Evolutionary conservation across 1,140 invertebrate genomes (phyloP), one percentile per base, ranked within the genome.

Genomic region (Eueides isabella): DNA sequence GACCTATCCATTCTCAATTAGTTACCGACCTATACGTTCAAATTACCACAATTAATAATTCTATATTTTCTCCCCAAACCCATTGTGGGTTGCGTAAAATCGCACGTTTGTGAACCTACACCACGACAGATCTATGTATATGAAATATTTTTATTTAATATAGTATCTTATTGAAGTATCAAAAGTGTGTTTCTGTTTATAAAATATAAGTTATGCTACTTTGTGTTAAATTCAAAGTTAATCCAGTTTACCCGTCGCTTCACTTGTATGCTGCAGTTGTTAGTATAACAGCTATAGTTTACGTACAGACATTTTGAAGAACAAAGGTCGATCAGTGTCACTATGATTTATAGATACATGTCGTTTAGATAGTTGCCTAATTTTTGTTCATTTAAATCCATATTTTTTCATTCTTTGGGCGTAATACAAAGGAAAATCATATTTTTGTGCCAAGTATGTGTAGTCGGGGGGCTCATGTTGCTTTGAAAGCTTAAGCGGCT

Each of bases 341-440:
- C 35, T 14, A 30, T 67, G 35, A 66, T 41, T 67, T 48, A 67
- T 31, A 67, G 41, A 67, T 67, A 16, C 11, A 44, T 26, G 23
- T 12, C 9, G 26, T n/a, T 55, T 11, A 11, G 48, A 26, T 1
- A 5, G 2, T 41, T 48, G 66, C 23, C 23, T 5, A 44, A 38
- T 12, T 28, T 23, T 55, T 55, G 48, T 55, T 55, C 9, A 55
- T 11, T 55, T 26, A 55, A 23, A 55, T 26, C 23, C 2, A 55
- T 55, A 55, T 12, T 2, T 26, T 19, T 23, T 55, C 26, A 12
- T 55, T 23, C 11, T 55, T 55, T 26, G 2, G 5, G 9, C 9
- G 16, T 23, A 55, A 11, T 55, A 7, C 2, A 26, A 55, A 55
- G 19, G 1, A 55, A 26, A 48, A 48, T n/a, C 41, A 48, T 23